phyloP scores from a whole-genome alignment of 2,888 invertebrate genomes.

The Drosophila mayaguana region DNA sequence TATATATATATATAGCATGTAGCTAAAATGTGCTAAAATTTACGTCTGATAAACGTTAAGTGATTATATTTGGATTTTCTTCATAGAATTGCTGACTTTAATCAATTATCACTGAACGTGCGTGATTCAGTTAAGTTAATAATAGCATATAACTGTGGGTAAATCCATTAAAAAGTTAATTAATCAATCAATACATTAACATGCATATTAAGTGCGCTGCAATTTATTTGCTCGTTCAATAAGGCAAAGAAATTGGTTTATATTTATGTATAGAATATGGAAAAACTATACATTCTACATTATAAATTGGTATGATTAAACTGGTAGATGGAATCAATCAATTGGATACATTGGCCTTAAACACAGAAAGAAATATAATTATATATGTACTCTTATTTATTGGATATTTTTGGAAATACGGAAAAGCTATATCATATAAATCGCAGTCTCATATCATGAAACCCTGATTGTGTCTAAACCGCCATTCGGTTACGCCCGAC shows the following conservation, averaged over 20 bases:
- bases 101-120: neutral
- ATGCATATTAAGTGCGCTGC: neutral
- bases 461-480: too few relatives aligned
- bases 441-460: too few relatives aligned
- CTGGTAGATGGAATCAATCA: too few relatives aligned
- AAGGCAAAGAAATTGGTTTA: neutral
- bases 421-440: too few relatives aligned
- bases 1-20: too few relatives aligned
- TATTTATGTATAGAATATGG: neutral
- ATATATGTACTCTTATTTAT: neutral
- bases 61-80: neutral
- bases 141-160: neutral
- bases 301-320: too few relatives aligned
- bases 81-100: neutral
- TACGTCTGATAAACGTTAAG: neutral
- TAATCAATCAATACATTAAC: neutral
- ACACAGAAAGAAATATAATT: too few relatives aligned
- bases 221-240: neutral
- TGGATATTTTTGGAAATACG: neutral
- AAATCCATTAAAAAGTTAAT: neutral
- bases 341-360: too few relatives aligned
- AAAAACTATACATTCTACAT: too few relatives aligned
- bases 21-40: too few relatives aligned
- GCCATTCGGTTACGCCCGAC: neutral
- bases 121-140: neutral